These are phyloP conservation scores for Quadroppia sp. DNA, from an alignment of 2,888 invertebrate genomes.

Conservation along the genomic window DNA sequence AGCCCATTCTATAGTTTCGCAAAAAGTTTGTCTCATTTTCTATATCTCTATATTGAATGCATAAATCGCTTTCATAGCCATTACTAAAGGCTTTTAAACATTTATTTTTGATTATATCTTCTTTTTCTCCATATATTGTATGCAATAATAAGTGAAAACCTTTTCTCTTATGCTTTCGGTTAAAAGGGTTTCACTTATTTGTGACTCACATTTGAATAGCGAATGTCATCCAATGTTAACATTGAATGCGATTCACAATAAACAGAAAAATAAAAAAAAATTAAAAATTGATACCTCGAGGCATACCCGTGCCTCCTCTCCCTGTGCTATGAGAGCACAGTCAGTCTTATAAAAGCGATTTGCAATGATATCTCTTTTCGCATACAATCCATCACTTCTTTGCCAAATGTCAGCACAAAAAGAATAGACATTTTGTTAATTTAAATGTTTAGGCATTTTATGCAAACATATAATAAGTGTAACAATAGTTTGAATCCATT, in stretches of 20 bases:
- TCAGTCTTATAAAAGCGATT: conserved; percentile 16
- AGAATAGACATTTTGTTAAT: not conserved
- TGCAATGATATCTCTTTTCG: conserved; percentile 22
- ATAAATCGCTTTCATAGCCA: not conserved
- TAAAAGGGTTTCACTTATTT: conserved; percentile 32
- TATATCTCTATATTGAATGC: not conserved
- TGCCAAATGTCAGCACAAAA: conserved; percentile 5
- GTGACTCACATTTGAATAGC: conserved; percentile 24
- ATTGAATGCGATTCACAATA: not conserved
- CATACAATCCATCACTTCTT: conserved; percentile 20
- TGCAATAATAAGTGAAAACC: conserved; percentile 34
- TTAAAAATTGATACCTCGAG: conserved; percentile 31
- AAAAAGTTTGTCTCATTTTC: not conserved
- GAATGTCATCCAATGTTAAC: not conserved
- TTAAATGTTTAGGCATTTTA: not conserved
- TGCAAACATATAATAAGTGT: conserved; percentile 16
- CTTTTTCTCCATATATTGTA: conserved; percentile 8
- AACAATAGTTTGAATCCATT: conserved; percentile 21
- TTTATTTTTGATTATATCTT: not conserved
- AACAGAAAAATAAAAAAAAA: not conserved
- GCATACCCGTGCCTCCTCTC: not conserved
- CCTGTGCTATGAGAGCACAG: not conserved
- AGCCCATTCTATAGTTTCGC: too few species aligned
- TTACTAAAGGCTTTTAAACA: conserved; percentile 12
- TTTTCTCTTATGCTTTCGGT: conserved; percentile 31